Conservation (phyloP, 2,797 vertebrate genomes). For the Microctenopoma steveboyesi region DNA sequence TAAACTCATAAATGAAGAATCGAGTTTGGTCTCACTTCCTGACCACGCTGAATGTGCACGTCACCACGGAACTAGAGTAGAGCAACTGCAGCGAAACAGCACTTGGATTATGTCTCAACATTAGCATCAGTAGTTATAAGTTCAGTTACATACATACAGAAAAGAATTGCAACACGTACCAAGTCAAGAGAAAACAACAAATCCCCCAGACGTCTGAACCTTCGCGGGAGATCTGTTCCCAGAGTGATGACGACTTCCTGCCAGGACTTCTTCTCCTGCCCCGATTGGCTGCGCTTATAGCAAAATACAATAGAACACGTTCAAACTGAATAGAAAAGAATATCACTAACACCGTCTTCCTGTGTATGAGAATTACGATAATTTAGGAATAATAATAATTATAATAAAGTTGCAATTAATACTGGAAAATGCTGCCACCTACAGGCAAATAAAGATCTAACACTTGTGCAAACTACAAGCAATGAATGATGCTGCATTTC, state of each 20-base stretch:
- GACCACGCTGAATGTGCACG: background rate
- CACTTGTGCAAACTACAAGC: background rate
- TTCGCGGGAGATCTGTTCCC: constrained; percentile 60
- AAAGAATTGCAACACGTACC: background rate
- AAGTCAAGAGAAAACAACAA: no score
- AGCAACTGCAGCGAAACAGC: background rate
- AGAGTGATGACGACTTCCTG: constrained; percentile 67
- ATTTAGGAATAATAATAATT: background rate
- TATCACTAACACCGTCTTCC: background rate
- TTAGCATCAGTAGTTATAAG: no score
- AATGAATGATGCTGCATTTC: background rate
- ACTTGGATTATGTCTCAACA: accelerated
- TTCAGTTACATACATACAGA: accelerated
- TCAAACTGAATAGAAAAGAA: constrained; percentile 1
- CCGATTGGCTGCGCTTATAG: constrained; percentile 57
- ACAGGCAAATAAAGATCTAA: background rate
- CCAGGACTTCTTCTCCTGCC: background rate
- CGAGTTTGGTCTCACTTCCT: background rate
- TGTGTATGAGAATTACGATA: background rate
- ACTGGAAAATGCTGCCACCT: background rate
- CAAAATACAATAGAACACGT: background rate
- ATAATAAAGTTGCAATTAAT: background rate
- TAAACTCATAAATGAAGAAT: background rate
- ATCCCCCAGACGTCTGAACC: background rate
- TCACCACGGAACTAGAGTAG: background rate